Conservation (phyloP, 2,888 invertebrate genomes). For the Gnatocerus cornutus region DNA sequence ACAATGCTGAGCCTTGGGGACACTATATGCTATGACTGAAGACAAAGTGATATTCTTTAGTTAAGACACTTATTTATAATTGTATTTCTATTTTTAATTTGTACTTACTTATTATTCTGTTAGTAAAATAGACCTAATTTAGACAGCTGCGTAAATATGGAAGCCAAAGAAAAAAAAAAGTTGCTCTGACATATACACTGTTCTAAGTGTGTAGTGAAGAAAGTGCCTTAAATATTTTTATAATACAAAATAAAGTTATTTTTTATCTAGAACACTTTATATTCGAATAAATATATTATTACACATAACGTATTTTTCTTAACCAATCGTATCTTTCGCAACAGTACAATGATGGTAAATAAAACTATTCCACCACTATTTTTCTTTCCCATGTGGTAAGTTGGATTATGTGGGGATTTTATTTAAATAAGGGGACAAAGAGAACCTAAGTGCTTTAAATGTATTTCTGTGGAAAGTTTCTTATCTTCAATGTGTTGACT, state of each 20-base stretch:
- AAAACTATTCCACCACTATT: slow-evolving; percentile 1
- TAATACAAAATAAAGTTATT: slow-evolving; percentile 8
- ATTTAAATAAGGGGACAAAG: slow-evolving; percentile 21
- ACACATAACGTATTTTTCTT: slow-evolving; percentile 13
- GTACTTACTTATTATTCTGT: slow-evolving; percentile 5
- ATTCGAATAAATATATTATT: slow-evolving; percentile 13
- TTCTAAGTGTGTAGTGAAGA: slow-evolving; percentile 28
- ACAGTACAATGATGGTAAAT: not conserved
- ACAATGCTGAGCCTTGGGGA: slow-evolving; percentile 64
- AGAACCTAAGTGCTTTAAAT: not conserved
- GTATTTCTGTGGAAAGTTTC: not conserved
- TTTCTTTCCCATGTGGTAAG: slow-evolving; percentile 28
- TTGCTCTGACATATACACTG: slow-evolving; percentile 8
- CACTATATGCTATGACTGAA: slow-evolving; percentile 55
- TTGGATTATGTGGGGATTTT: not conserved
- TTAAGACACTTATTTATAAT: slow-evolving; percentile 22
- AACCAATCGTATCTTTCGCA: not conserved
- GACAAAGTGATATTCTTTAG: slow-evolving; percentile 36
- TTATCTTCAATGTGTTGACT: too few relatives aligned
- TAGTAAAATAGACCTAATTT: not conserved
- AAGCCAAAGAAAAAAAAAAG: slow-evolving; percentile 1
- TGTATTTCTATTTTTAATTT: slow-evolving; percentile 8
- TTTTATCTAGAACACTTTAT: slow-evolving; percentile 22
- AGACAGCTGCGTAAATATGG: not conserved
- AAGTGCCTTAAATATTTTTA: slow-evolving; percentile 28